Evolutionary conservation across 2,888 invertebrate species (phyloP), one percentile per base, ranked within the genome.

Genomic region (Dryomyza anilis): DNA sequence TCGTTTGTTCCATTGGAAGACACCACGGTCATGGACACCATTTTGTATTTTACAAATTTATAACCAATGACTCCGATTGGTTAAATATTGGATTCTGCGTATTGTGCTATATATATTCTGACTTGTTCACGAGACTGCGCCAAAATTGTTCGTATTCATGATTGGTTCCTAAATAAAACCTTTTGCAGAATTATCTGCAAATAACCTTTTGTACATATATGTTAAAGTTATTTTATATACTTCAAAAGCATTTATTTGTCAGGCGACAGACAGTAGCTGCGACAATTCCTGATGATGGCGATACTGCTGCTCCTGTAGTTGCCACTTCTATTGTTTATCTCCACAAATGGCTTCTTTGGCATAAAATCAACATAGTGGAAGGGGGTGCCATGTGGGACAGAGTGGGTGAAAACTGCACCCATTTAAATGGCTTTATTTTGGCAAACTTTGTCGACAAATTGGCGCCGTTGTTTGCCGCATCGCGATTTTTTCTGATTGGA

Each of bases 381-480:
- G n/a, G n/a, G n/a, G n/a, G n/a, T n/a, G n/a, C n/a, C n/a, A n/a
- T n/a, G n/a, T 21, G 58, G n/a, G 10, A 52, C 25, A 10, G 14
- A 43, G 45, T 43, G 27, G 25, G 21, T n/a, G 29, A 57, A 27
- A 43, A 19, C 25, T 25, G n/a, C n/a, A n/a, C 8, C 21, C 16
- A 43, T 25, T n/a, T 27, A 50, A 52, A 57, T 64, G 57, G 63
- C 25, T 58, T 58, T 64, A 64, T 58, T 64, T 81, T 78, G 77
- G 70, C 74, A 78, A 81, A 77, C 74, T 77, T 78, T 73, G 72
- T 71, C 81, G 81, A 72, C 81, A 73, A 70, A 70, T 73, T 72
- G 81, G 80, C 81, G 82, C 81, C 81, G 76, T 71, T 75, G 77
- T 78, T n/a, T 79, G 78, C 71, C 81, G 81, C 80, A 80, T 73